Base-by-base conservation (phyloP, 2,888 invertebrate species). In the Caenorhabditis angaria region DNA sequence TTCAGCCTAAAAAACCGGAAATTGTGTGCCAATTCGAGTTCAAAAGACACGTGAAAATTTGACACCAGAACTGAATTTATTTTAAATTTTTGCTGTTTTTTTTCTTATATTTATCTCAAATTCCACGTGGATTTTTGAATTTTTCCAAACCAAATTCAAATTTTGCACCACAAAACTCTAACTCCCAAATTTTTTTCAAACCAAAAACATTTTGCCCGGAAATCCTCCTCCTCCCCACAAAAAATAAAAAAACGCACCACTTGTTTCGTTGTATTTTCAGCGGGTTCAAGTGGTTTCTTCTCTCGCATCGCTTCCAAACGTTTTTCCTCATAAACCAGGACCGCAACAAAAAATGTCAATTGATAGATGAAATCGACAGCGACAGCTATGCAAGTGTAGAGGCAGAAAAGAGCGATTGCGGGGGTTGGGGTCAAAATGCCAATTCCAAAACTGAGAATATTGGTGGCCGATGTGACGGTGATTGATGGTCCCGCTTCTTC, bases 381-480 rank as follows among this genome's bases (percentile, higher is more conserved):
- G 2, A 82, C 74, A 10, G 76, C 83, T 10, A 80, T 72, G 53
- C 80, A 69, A 1, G 83, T 81, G 61, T 81, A 83, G 1, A 83
- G 65, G 55, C 83, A 83, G 65, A 83, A 83, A 0, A 81, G 48
- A 0, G 80, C 80, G 24, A 82, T 83, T 5, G 83, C 83, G 0
- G 83, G 83, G 3, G 81, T 82, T 6, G 81, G 74, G 1, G 83
- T 81, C 14, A 78, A 56, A 50, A 80, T 70, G 35, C 76, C 83
- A 22, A 83, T 80, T 12, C 70, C 82, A 47, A 83, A 83, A 0
- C 81, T 81, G 18, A 83, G 70, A n/a, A 75, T 76, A 47, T 83
- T 83, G 10, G 82, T 83, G 24, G 78, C 80, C 12, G 82, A 82
- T 14, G 83, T 83, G 10, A 83, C 80, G 10, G 82, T 82, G 41